phyloP scores from a whole-genome alignment of 1,140 invertebrate genomes.

The Danaus plexippus region DNA sequence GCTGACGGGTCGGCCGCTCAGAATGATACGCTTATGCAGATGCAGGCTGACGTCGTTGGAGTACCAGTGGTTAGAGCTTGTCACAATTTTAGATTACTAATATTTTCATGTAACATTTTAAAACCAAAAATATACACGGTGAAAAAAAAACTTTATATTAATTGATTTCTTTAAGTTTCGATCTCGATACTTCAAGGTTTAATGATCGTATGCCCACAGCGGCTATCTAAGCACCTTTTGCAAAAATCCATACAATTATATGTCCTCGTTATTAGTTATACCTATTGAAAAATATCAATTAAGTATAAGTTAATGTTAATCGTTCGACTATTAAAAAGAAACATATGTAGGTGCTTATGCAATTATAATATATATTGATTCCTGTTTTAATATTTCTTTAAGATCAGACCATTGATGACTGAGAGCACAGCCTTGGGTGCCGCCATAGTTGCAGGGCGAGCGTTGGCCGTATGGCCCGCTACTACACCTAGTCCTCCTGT shows the following conservation, averaged over 20 bases:
- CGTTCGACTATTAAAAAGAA: too few species aligned
- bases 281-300: conserved; percentile 5
- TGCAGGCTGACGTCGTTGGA: conserved; percentile 93
- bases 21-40: conserved; percentile 90
- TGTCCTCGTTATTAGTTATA: not conserved
- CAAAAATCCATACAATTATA: not conserved
- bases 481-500: conserved; percentile 77
- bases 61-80: conserved; percentile 76
- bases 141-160: too few species aligned
- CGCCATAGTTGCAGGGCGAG: conserved; percentile 91
- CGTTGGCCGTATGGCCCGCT: conserved; percentile 85
- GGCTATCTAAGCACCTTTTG: conserved; percentile 10
- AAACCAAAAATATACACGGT: too few species aligned
- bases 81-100: too few species aligned
- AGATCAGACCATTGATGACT: conserved; percentile 89
- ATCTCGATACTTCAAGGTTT: too few species aligned
- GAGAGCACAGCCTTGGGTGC: conserved; percentile 94
- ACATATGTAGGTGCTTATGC: too few species aligned
- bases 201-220: too few species aligned
- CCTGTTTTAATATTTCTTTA: conserved; percentile 4
- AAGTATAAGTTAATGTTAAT: too few species aligned
- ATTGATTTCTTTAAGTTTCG: too few species aligned
- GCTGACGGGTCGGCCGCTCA: conserved; percentile 92
- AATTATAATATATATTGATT: too few species aligned
- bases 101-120: too few species aligned